phyloP scores from a whole-genome alignment of 2,113 vertebrate species.

The Scartelaos histophorus region DNA sequence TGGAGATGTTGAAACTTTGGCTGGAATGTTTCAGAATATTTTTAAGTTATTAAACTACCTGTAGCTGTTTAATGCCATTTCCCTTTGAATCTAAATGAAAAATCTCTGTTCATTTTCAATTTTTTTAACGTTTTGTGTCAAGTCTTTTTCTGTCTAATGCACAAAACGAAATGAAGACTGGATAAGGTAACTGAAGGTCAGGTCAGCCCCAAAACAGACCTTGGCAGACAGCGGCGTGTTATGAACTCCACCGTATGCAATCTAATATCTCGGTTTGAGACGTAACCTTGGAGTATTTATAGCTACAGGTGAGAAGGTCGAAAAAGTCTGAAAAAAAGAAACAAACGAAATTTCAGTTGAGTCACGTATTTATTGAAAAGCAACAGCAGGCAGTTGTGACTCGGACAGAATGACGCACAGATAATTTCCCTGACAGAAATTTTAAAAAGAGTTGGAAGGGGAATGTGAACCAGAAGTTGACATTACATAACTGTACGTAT shows the following conservation, averaged over 20 bases:
- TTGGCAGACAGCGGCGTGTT: no score
- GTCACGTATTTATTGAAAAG: constrained; percentile 56
- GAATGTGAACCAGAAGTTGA: neutral
- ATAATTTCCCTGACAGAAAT: neutral
- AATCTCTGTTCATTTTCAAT: no score
- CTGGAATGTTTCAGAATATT: no score
- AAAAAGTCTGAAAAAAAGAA: neutral
- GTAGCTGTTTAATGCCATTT: no score
- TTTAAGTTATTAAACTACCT: no score
- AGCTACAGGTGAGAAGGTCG: neutral
- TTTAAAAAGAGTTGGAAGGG: neutral
- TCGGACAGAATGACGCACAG: neutral
- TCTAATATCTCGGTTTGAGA: neutral
- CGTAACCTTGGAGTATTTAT: neutral
- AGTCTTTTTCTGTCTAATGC: neutral
- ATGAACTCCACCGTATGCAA: neutral
- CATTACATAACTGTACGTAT: neutral
- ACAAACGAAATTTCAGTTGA: constrained; percentile 10
- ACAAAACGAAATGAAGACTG: neutral
- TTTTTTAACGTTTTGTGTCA: no score
- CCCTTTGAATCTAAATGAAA: no score
- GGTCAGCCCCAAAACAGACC: neutral
- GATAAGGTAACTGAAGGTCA: neutral
- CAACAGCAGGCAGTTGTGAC: constrained; percentile 44
- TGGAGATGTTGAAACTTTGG: no score